Base-by-base conservation (phyloP, 2,888 invertebrate genomes). In the Anoncus sp. region DNA sequence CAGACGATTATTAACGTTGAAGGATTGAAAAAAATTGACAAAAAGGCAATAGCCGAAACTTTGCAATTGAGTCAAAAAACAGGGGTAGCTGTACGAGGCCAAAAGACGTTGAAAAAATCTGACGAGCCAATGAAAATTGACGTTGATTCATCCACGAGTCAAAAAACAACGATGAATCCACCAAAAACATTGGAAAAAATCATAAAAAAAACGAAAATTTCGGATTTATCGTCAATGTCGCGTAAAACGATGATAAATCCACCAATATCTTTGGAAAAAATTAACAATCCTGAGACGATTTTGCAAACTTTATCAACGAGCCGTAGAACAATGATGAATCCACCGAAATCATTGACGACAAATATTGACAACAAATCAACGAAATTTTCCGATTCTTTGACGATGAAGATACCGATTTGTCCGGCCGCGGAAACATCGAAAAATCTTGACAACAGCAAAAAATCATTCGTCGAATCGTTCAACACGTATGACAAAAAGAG, bases 341-440 rank as follows among this genome's bases (percentile, higher is more conserved):
- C 45, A 0, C 43, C 47, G 43, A 69, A 47, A 45, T 18, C 51
- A 3, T 18, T 3, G 24, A 7, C n/a, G 45, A 22, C 22, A 3
- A 67, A 51, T 31, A 22, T 55, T n/a, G 49, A 35, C 22, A 18
- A 24, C 20, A 60, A 60, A n/a, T 9, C 53, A 18, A 43, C 53
- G 14, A 67, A 3, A 10, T 14, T 24, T 10, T 16, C 31, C 43
- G 43, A 55, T 16, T 1, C 66, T 12, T 7, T 10, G 1, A 10
- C 43, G 43, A 66, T 66, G 66, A 38, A 47, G 22, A 38, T 59
- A 14, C 65, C 59, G n/a, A n/a, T n/a, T n/a, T n/a, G n/a, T n/a
- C n/a, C n/a, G 6, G 12, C 14, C 1, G 10, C 55, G 4, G 57
- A 16, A 51, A n/a, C 40, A 10, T 27, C 51, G 3, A 57, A 20